These are phyloP conservation scores for Maniola hyperantus DNA, from an alignment of 2,888 invertebrate genomes.

Conservation along the genomic window DNA sequence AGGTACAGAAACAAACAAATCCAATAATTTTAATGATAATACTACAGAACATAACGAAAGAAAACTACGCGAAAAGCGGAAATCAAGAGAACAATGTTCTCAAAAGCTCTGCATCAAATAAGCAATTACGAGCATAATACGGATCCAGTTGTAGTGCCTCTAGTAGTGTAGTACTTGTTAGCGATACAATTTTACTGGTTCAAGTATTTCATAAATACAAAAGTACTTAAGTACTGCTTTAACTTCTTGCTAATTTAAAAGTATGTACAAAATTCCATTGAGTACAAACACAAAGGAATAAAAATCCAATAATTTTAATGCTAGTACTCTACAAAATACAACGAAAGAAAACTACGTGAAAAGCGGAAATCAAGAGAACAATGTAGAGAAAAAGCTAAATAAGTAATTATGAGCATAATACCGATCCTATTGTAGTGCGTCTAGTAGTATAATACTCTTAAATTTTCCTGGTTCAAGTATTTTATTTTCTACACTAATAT, in stretches of 20 bases:
- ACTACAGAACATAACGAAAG: too few relatives aligned
- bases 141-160: not conserved
- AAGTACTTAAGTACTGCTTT: too few relatives aligned
- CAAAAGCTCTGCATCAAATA: slow-evolving; percentile 7
- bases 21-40: too few relatives aligned
- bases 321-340: too few relatives aligned
- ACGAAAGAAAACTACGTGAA: not conserved
- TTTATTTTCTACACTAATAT: too few relatives aligned
- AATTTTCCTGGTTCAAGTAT: not conserved
- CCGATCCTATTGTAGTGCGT: not conserved
- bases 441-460: not conserved
- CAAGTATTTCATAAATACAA: not conserved
- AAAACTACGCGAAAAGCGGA: not conserved
- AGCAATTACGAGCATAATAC: slow-evolving; percentile 12
- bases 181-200: not conserved
- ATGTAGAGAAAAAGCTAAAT: slow-evolving; percentile 9
- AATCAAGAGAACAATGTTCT: not conserved
- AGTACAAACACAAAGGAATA: too few relatives aligned
- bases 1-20: too few relatives aligned
- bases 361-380: not conserved
- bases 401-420: slow-evolving; percentile 11
- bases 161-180: not conserved
- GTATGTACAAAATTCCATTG: too few relatives aligned
- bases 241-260: not conserved
- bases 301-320: too few relatives aligned